Conservation (phyloP, 2,797 vertebrate genomes). For the Xenopus petersii region DNA sequence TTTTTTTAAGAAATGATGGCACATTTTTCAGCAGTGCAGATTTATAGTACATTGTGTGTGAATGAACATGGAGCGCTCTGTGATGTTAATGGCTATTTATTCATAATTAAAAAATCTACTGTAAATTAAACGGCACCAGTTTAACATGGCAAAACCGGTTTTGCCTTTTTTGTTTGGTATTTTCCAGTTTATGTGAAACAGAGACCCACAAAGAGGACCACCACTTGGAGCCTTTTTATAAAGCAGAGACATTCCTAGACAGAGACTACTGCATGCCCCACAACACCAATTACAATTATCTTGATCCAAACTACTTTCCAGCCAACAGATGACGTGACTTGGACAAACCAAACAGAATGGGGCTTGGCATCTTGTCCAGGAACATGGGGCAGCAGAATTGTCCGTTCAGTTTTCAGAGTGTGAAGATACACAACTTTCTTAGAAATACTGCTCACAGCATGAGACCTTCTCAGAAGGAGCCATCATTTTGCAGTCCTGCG, state of each 20-base stretch:
- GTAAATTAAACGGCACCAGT: no score
- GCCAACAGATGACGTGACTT: slow-evolving; percentile 96
- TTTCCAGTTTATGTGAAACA: slow-evolving; percentile 85
- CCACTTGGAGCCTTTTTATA: slow-evolving; percentile 88
- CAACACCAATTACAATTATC: slow-evolving; percentile 93
- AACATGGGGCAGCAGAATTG: slow-evolving; percentile 82
- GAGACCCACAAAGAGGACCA: slow-evolving; percentile 92
- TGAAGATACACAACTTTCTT: slow-evolving; percentile 73
- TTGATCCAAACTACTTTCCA: slow-evolving; percentile 99
- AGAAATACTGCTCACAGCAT: slow-evolving; percentile 75
- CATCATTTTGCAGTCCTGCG: slow-evolving; percentile 65
- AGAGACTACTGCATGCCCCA: slow-evolving; percentile 98
- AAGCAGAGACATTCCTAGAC: slow-evolving; percentile 89
- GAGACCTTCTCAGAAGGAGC: slow-evolving; percentile 70
- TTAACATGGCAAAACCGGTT: no score
- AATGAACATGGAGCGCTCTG: no score
- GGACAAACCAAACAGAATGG: slow-evolving; percentile 54
- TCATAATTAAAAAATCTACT: no score
- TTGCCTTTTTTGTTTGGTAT: background rate
- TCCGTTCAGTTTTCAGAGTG: slow-evolving; percentile 78
- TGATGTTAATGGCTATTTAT: no score
- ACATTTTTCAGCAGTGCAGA: no score
- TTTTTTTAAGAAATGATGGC: no score
- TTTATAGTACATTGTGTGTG: no score
- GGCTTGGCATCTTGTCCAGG: slow-evolving; percentile 66